phyloP scores from a whole-genome alignment of 1,140 invertebrate species.

The Drosophila aff. region DNA sequence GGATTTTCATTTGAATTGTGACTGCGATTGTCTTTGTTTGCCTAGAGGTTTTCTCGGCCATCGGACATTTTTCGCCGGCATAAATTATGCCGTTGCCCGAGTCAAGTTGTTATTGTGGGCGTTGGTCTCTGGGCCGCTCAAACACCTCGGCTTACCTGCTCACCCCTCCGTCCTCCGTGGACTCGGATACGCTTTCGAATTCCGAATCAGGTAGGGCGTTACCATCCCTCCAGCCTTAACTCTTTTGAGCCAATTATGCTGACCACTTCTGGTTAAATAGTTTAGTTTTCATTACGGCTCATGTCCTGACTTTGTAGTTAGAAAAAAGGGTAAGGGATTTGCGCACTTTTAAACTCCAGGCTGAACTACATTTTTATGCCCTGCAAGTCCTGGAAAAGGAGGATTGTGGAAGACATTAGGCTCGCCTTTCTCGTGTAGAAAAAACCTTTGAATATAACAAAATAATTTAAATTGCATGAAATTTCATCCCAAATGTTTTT shows the following conservation, averaged over 20 bases:
- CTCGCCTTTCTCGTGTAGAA: neutral
- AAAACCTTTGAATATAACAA: neutral
- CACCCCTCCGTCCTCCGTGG: neutral
- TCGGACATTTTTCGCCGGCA: conserved; percentile 53
- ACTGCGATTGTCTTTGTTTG: conserved; percentile 52
- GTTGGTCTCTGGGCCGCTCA: conserved; percentile 41
- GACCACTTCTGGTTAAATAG: conserved; percentile 77
- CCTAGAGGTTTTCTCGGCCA: conserved; percentile 50
- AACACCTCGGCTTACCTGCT: conserved; percentile 40
- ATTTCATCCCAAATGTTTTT: neutral
- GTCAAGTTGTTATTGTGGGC: conserved; percentile 83
- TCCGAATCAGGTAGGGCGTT: conserved; percentile 41
- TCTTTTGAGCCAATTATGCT: conserved; percentile 75
- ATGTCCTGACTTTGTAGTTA: conserved; percentile 64
- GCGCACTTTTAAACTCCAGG: neutral
- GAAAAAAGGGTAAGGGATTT: conserved; percentile 33
- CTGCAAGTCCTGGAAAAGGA: conserved; percentile 18
- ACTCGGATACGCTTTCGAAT: conserved; percentile 12
- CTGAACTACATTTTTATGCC: conserved; percentile 28
- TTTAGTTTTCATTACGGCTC: conserved; percentile 55
- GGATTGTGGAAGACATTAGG: conserved; percentile 1
- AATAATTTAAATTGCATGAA: neutral
- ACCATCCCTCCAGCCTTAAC: conserved; percentile 62
- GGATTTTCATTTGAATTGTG: conserved; percentile 76
- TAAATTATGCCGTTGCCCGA: conserved; percentile 75